Evolutionary conservation across 2,797 vertebrate species (phyloP).

Genomic region (Pipistrellus pipistrellus): DNA sequence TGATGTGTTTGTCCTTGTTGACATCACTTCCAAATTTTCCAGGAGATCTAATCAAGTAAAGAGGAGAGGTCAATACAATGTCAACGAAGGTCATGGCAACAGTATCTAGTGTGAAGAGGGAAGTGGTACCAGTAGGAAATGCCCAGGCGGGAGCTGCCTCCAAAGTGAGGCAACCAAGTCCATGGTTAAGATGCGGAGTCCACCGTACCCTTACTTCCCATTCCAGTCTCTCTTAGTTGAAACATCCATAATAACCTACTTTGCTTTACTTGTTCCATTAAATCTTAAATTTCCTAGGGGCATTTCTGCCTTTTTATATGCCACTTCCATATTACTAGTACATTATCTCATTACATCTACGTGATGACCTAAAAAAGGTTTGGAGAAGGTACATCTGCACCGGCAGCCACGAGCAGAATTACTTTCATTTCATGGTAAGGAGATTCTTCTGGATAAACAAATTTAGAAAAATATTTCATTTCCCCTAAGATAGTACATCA

Average conservation of each 20-base stretch:
- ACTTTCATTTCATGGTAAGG: neutral
- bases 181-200: neutral
- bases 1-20: constrained; percentile 83
- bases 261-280: neutral
- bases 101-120: constrained; percentile 84
- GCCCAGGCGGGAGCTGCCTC: neutral
- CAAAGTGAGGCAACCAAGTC: neutral
- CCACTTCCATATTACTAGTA: neutral
- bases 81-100: constrained; percentile 86
- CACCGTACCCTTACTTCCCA: neutral
- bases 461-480: constrained; percentile 32
- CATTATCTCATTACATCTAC: neutral
- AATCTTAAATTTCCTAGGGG: neutral
- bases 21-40: constrained; percentile 88
- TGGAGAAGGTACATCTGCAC: neutral
- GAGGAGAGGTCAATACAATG: constrained; percentile 87
- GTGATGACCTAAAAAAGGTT: neutral
- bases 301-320: neutral
- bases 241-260: neutral
- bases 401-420: neutral
- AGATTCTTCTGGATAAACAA: constrained; percentile 37
- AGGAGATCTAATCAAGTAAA: constrained; percentile 89
- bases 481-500: neutral
- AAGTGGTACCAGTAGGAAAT: neutral
- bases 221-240: neutral